Evolutionary conservation across 2,797 vertebrate genomes (phyloP), one percentile per base, ranked within the genome.

Genomic region (Vespertilio murinus): DNA sequence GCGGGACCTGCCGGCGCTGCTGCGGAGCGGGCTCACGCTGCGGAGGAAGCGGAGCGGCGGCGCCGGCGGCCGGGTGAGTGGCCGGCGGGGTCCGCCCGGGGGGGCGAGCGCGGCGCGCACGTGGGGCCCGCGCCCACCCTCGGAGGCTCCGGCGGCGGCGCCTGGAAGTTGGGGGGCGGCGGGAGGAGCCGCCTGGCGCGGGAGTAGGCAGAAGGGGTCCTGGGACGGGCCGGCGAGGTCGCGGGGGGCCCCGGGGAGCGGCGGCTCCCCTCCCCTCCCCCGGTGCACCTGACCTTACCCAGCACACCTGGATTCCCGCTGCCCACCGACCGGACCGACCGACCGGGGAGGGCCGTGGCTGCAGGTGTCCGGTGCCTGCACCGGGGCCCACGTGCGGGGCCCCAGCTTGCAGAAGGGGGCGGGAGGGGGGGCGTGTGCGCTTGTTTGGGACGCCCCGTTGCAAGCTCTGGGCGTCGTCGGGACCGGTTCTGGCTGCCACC

Each of bases 11-110:
- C 98, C 98, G 0, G 97, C 98, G 45, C 94, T 98, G 96, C 98
- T 98, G 97, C 97, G 98, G 90, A 98, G 98, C 95, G 98, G 98
- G 86, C 98, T 98, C 74, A 98, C 98, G 42, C 96, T 98, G 97
- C 97, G 98, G 95, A 98, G 98, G 97, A 98, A 98, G 92, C 96
- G 97, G 93, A 97, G 97, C 86, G 97, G 94, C 45, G 96, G 96
- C 8, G 98, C 96, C 8, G 98, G 97, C 64, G 97, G 61, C 90
- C 97, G 97, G 97, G 98, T 98, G 97, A 98, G 98, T 96, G 90
- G 74, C 28, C 56, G 17, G 10, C 56, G 22, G 35, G 5, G 83
- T 47, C 33, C 38, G n/a, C 67, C 40, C 33, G 14, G 3, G 49
- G 3, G 67, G 92, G 61, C 70, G 2, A 2, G 38, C 61, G 88